Evolutionary conservation across 2,888 invertebrate species (phyloP), one percentile per base, ranked within the genome.

Genomic region (Yponomeuta malinellus): DNA sequence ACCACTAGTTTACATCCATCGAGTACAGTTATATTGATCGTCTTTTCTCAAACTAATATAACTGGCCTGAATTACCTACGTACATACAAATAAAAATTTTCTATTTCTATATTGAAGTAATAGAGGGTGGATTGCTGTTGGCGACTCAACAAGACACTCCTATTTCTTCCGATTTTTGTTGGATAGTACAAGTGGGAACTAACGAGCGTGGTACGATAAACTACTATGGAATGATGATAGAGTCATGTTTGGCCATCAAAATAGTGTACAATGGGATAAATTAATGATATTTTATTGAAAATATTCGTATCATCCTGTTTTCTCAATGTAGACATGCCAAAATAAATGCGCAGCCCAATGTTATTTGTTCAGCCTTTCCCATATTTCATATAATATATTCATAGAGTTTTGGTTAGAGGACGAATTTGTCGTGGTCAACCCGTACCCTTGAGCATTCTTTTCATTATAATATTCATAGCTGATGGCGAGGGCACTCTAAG

Each of bases 321-420:
- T 59, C 52, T 15, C 52, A 15, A 12, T 15, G 5, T 59, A 59
- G 52, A 9, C 43, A 59, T 59, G 52, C 52, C 52, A 59, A 59
- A 59, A 15, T 59, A 59, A 43, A 59, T 59, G 52, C 52, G 52
- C 8, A 15, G n/a, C 68, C 23, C 69, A 78, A 77, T 78, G 78
- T 79, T 81, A 83, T 83, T 79, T 80, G 76, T 77, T 74, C 76
- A 76, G 78, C 78, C 79, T 72, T 73, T 72, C 74, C 74, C 78
- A 79, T 82, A 80, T 81, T 79, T 80, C 80, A 81, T 76, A 79
- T 86, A 85, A 86, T 83, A 80, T 87, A 87, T 87, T 86, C 86
- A 87, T 87, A 82, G 83, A 83, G 79, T 83, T 79, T 75, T 75
- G 76, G 76, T 79, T 78, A 79, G 79, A 81, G 79, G 79, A 78